Conservation (phyloP, 2,888 invertebrate genomes). For the Erebia palarica region DNA sequence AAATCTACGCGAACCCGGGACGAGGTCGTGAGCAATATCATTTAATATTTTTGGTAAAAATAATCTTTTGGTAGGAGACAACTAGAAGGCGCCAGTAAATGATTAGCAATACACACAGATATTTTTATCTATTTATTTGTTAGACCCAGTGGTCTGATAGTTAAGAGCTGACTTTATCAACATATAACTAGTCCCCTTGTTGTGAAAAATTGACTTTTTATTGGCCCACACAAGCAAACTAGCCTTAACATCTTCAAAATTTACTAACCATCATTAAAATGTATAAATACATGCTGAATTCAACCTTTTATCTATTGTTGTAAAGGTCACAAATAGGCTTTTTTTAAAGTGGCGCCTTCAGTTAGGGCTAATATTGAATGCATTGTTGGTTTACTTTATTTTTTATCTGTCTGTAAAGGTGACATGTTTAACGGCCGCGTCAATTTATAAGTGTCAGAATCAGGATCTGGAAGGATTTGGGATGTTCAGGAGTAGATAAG, state of each 20-base stretch:
- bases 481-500: constrained; percentile 6
- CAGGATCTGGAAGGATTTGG: constrained; percentile 33
- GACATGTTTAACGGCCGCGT: constrained; percentile 55
- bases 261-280: constrained; percentile 24
- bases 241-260: constrained; percentile 34
- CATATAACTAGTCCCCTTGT: neutral
- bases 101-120: neutral
- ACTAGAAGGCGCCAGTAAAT: neutral
- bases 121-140: neutral
- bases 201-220: neutral
- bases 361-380: constrained; percentile 37
- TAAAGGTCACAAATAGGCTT: constrained; percentile 15
- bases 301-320: constrained; percentile 23
- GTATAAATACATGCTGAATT: neutral
- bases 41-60: no score
- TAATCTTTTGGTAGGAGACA: no score
- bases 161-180: neutral
- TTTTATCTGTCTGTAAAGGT: constrained; percentile 50
- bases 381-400: constrained; percentile 34
- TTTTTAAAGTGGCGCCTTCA: neutral
- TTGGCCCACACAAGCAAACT: constrained; percentile 23
- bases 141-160: constrained; percentile 2
- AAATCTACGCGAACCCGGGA: no score
- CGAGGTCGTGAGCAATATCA: no score
- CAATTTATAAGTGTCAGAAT: constrained; percentile 67